Base-by-base conservation (phyloP, 2,888 invertebrate species). In the Cosmorhoe ocellata region DNA sequence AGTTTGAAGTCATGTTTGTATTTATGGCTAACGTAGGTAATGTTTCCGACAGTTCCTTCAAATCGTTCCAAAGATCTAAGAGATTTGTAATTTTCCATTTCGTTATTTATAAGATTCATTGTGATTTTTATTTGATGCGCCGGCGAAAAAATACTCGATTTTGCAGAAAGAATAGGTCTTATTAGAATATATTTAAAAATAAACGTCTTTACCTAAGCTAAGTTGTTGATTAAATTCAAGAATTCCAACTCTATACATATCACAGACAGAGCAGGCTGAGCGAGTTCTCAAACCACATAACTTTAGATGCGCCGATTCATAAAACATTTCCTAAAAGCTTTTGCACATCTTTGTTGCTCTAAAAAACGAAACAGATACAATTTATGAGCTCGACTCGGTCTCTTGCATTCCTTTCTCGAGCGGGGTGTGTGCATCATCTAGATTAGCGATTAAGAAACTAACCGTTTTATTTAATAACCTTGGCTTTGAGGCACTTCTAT, bases 401-500 rank as follows among this genome's bases (percentile, higher is more conserved):
- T 36, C 48, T 45, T 48, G 49, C 48, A 53, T 56, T 51, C 58
- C 48, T 51, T 45, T 52, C 36, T 44, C 30, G 28, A 47, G 43
- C 40, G 38, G 32, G 51, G 36, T 6, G 24, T 4, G 18, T 52
- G 49, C 44, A 37, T 36, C 47, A 40, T 50, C 48, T 46, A 51
- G 42, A 8, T 14, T 9, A 6, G 34, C 42, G 47, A 57, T 58
- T 57, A 50, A 62, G 49, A 53, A 51, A 53, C 45, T 32, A 42
- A 44, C 36, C 31, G 42, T 49, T 51, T 59, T 51, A 56, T 62
- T 55, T 45, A 36, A 36, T 56, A 67, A 58, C 72, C 71, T 72
- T 72, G 72, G 66, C 71, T 69, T 70, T 71, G 69, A 63, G 7
- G 64, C 58, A 63, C 33, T 7, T 39, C 24, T 65, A 63, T 64